Base-by-base conservation (phyloP, 2,113 vertebrate species). In the Lagopus leucura region DNA sequence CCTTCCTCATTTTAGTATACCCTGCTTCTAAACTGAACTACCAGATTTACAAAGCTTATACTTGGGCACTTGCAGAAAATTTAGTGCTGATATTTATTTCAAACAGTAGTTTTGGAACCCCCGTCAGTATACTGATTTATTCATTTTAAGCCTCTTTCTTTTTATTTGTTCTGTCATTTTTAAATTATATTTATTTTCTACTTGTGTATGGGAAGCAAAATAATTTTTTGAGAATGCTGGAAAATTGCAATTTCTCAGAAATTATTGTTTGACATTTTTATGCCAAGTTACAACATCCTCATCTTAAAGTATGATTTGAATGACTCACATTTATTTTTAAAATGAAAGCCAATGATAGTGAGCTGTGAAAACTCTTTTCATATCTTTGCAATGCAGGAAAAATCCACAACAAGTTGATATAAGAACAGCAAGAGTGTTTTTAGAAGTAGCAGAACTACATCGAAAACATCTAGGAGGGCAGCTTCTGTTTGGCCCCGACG, bases 381-480 rank as follows among this genome's bases (percentile, higher is more conserved):
- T 57, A 52, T 79, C 50, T 78, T 60, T 50, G 11, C 79, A 10
- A 57, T 86, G 55, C 82, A 99, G 99, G 92, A 99, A 99, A 98
- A 99, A 99, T 91, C 98, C 99, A 43, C 99, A 99, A 90, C 99
- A 99, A 92, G 99, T 99, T 89, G 99, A 99, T 81, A 92, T 97
- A 76, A 98, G 99, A 96, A 99, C 99, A 47, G 98, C 98, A 84
- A 97, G 98, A 80, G 97, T 99, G 72, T 98, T 99, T 94, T 98
- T 99, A 91, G 99, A 99, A 97, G 99, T 99, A 55, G 99, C 99
- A 6, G 99, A 99, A 81, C 98, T 99, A 21, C 99, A 99, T 94
- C 97, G 99, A 95, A 99, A 99, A 83, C 99, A 99, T 81, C 98
- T 99, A 14, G 99, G 99, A 27, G 99, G 99, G 58, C 99, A 99